phyloP scores from a whole-genome alignment of 2,797 vertebrate genomes.

The Tiaroga cobitis region DNA sequence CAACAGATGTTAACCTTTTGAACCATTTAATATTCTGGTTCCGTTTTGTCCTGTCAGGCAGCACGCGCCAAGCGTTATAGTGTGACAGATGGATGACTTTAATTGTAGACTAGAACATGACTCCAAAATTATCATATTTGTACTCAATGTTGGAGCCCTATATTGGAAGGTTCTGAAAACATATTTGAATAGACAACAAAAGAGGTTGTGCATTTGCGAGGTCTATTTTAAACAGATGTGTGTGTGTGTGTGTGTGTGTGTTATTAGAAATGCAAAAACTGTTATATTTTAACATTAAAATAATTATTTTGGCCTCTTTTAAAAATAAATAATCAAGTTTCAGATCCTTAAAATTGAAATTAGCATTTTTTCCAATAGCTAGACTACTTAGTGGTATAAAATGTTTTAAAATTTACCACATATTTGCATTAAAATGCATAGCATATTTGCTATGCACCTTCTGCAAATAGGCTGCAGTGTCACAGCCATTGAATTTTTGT shows the following conservation, averaged over 20 bases:
- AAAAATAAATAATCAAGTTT: background rate
- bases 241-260: background rate
- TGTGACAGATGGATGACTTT: conserved; percentile 80
- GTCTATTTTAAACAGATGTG: background rate
- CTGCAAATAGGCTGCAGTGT: background rate
- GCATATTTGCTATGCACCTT: background rate
- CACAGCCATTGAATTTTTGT: background rate
- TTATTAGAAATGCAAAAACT: background rate
- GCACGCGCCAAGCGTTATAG: conserved; percentile 73
- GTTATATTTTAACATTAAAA: background rate
- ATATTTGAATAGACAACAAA: background rate
- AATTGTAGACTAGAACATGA: conserved; percentile 67
- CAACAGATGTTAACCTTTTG: conserved; percentile 75
- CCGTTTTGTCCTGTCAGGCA: conserved; percentile 74
- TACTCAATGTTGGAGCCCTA: conserved; percentile 11
- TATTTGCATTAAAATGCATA: too few species aligned
- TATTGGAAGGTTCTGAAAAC: background rate
- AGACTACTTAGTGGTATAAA: background rate
- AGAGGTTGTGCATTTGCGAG: background rate
- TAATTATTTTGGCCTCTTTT: background rate
- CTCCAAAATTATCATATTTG: conserved; percentile 57
- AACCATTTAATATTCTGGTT: conserved; percentile 63
- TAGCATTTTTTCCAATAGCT: too few species aligned
- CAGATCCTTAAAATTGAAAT: background rate
- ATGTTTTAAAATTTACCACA: background rate